A percentile compares a stretch with the other conserved stretches of the same genome.
These are phyloP conservation scores for Drosophila cyrtoloma DNA, from an alignment of 2,888 invertebrate species.

Conservation along the genomic window DNA sequence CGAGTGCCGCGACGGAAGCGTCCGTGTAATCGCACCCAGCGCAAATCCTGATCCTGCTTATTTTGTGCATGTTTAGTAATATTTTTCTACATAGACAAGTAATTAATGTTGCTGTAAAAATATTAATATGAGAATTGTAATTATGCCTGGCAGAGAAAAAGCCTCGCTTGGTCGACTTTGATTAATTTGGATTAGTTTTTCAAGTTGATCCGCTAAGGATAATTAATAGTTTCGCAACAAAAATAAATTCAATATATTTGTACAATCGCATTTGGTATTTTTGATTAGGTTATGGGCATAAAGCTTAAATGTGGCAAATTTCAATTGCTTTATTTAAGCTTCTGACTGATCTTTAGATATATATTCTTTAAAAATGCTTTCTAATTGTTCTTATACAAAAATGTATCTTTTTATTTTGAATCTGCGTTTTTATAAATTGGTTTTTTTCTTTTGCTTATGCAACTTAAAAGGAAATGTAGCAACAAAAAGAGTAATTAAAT, in stretches of 20 bases:
- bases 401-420: slow-evolving; percentile 57
- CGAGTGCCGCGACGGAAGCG: slow-evolving; percentile 30
- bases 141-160: slow-evolving; percentile 17
- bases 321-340: background rate
- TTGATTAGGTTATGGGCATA: background rate
- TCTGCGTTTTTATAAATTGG: slow-evolving; percentile 50
- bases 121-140: slow-evolving; percentile 26
- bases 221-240: slow-evolving; percentile 35
- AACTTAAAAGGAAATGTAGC: slow-evolving; percentile 35
- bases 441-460: slow-evolving; percentile 21
- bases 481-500: slow-evolving; percentile 6
- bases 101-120: slow-evolving; percentile 44
- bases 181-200: slow-evolving; percentile 19
- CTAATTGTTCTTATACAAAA: slow-evolving; percentile 58
- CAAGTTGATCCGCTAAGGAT: slow-evolving; percentile 17
- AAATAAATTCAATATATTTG: slow-evolving; percentile 69
- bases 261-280: slow-evolving; percentile 28
- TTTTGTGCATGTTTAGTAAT: slow-evolving; percentile 59
- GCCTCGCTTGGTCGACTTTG: slow-evolving; percentile 15
- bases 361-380: slow-evolving; percentile 9
- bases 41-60: slow-evolving; percentile 26
- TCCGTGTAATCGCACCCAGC: slow-evolving; percentile 36
- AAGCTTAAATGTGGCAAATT: background rate
- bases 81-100: slow-evolving; percentile 74
- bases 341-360: background rate